A percentile compares a stretch with the other conserved stretches of the same genome.
Evolutionary conservation across 2,888 invertebrate species (phyloP).

Genomic region (Tiphia femorata): DNA sequence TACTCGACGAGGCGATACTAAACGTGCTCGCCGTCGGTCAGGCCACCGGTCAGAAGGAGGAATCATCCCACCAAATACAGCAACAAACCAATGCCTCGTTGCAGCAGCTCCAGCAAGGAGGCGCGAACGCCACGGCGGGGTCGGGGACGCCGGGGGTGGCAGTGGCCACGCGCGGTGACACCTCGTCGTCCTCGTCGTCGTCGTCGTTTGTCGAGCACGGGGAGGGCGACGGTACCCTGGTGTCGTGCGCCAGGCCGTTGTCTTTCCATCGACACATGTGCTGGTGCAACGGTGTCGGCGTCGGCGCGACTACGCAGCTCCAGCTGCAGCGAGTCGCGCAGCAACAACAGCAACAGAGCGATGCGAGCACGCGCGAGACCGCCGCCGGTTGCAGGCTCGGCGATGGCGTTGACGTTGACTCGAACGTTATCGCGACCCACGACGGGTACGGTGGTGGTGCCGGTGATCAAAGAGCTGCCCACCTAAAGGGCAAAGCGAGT

Average conservation of each 20-base stretch:
- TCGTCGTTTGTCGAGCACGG: constrained; percentile 27
- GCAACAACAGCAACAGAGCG: constrained; percentile 20
- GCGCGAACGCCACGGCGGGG: not conserved
- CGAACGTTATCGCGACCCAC: constrained; percentile 13
- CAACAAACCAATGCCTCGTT: constrained; percentile 13
- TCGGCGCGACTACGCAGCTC: not conserved
- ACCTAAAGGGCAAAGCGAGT: constrained; percentile 16
- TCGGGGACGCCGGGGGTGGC: constrained; percentile 2
- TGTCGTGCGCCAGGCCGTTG: constrained; percentile 59
- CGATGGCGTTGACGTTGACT: constrained; percentile 3
- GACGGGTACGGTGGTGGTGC: not conserved
- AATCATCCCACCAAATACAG: constrained; percentile 18
- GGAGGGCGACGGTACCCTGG: constrained; percentile 10
- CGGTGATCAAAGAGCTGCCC: not conserved
- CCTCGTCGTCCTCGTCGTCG: not conserved
- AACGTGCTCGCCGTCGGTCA: not conserved
- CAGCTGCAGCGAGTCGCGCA: constrained; percentile 12
- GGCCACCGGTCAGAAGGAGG: constrained; percentile 1
- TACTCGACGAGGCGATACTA: not conserved
- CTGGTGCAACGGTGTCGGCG: constrained; percentile 47
- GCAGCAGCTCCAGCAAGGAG: not conserved
- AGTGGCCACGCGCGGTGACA: too few species aligned
- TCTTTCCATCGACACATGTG: constrained; percentile 66
- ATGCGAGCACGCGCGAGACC: not conserved
- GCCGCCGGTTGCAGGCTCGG: not conserved